phyloP scores from a whole-genome alignment of 2,888 invertebrate genomes.

The Ferdinandea cuprea region DNA sequence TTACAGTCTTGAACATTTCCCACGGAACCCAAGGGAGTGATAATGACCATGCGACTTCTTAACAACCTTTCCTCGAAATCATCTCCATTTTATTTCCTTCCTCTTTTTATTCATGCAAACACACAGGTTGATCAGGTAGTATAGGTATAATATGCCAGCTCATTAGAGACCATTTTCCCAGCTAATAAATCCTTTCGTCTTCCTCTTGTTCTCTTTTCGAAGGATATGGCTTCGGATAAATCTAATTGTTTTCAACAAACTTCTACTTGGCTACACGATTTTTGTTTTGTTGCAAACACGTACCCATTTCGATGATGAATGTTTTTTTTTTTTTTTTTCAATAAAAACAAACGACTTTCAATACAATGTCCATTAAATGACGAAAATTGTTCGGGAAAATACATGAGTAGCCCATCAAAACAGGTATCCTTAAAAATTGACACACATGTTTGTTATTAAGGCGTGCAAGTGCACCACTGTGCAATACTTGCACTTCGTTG shows the following conservation, averaged over 20 bases:
- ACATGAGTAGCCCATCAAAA: slow-evolving; percentile 33
- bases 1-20: slow-evolving; percentile 35
- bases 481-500: slow-evolving; percentile 52
- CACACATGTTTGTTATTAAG: slow-evolving; percentile 74
- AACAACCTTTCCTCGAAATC: slow-evolving; percentile 12
- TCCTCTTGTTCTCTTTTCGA: not conserved
- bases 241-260: slow-evolving; percentile 50
- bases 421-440: slow-evolving; percentile 66
- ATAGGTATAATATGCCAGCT: slow-evolving; percentile 36
- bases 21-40: slow-evolving; percentile 44
- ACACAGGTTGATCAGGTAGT: slow-evolving; percentile 39
- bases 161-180: slow-evolving; percentile 34
- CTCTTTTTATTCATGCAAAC: not conserved
- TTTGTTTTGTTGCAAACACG: slow-evolving; percentile 67
- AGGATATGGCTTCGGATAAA: slow-evolving; percentile 49
- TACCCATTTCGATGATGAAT: slow-evolving; percentile 33
- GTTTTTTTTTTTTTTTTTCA: slow-evolving; percentile 22
- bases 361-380: slow-evolving; percentile 31
- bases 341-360: slow-evolving; percentile 32
- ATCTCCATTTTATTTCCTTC: slow-evolving; percentile 9
- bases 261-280: slow-evolving; percentile 22
- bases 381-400: slow-evolving; percentile 52
- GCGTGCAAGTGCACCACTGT: slow-evolving; percentile 51
- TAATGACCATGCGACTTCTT: slow-evolving; percentile 56
- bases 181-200: slow-evolving; percentile 56